phyloP scores from a whole-genome alignment of 35 echinoderm and acorn worm genomes.

The Apostichopus californicus region DNA sequence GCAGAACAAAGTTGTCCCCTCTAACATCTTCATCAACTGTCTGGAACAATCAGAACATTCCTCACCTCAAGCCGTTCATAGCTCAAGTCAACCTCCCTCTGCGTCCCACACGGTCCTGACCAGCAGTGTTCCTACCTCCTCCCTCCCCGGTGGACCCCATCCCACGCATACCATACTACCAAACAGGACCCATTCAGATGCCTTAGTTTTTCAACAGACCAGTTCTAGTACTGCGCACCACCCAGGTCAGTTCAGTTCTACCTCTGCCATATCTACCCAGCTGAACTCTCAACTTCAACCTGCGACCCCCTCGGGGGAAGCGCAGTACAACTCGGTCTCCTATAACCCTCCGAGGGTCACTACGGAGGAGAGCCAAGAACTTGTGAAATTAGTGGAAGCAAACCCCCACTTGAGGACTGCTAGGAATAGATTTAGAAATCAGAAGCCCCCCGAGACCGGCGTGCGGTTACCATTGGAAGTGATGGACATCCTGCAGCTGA shows the following conservation, averaged over 20 bases:
- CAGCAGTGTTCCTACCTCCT: slow-evolving; percentile 20
- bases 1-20: slow-evolving; percentile 40
- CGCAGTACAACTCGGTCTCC: slow-evolving; percentile 1
- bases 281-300: background rate
- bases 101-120: background rate
- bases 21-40: slow-evolving; percentile 23
- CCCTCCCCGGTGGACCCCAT: background rate
- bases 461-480: background rate
- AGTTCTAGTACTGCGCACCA: background rate
- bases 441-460: slow-evolving; percentile 1
- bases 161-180: background rate
- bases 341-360: slow-evolving; percentile 67
- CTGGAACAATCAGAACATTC: slow-evolving; percentile 10
- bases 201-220: slow-evolving; percentile 29
- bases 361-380: slow-evolving; percentile 72
- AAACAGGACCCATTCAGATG: slow-evolving; percentile 41
- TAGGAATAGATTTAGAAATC: slow-evolving; percentile 75
- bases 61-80: background rate
- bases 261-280: background rate
- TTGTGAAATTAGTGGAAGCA: slow-evolving; percentile 68
- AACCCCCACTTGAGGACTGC: slow-evolving; percentile 78
- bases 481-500: slow-evolving; percentile 21
- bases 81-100: background rate
- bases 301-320: background rate
- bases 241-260: background rate